phyloP scores from a whole-genome alignment of 2,113 vertebrate genomes.

The Piprites chloris region DNA sequence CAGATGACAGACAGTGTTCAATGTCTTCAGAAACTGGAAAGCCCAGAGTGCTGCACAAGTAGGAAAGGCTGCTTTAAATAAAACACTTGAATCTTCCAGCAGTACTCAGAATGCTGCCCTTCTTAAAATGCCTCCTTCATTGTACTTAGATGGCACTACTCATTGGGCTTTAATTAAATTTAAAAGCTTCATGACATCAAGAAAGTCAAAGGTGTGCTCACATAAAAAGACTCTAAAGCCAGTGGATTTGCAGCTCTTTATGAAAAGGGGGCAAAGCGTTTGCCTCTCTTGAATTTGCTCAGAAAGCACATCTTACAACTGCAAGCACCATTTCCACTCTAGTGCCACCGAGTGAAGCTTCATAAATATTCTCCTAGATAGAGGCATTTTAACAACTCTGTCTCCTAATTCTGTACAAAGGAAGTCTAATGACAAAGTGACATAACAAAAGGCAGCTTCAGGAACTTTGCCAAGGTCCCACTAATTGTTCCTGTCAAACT shows the following conservation, averaged over 20 bases:
- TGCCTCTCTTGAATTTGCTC: not conserved
- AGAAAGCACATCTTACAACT: not conserved
- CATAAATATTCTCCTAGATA: not conserved
- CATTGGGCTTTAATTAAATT: not conserved
- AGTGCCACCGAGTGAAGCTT: not conserved
- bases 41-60: not conserved
- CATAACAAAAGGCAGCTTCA: not conserved
- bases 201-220: not conserved
- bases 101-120: not conserved
- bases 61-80: not conserved
- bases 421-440: not conserved
- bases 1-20: not conserved
- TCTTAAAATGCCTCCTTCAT: not conserved
- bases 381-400: not conserved
- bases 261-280: not conserved
- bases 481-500: not conserved
- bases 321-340: not conserved
- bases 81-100: not conserved
- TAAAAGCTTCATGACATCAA: not conserved
- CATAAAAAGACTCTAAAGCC: not conserved
- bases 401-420: not conserved
- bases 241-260: not conserved
- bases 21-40: not conserved
- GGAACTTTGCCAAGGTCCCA: not conserved
- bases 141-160: not conserved